Evolutionary conservation across 2,797 vertebrate species (phyloP), one percentile per base, ranked within the genome.

Genomic region (Acropternis orthonyx): DNA sequence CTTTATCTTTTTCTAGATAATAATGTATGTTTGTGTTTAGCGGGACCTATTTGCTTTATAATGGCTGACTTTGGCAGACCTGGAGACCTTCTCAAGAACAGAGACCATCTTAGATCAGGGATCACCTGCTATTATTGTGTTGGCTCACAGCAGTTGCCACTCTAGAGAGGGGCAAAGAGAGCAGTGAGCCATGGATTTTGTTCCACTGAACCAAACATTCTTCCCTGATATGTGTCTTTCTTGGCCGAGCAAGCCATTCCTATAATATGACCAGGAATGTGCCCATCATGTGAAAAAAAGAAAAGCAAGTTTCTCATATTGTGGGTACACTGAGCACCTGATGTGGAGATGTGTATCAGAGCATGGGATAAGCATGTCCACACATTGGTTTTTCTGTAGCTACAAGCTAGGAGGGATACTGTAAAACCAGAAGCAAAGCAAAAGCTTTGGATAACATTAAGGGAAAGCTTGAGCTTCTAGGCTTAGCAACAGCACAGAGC

Each of bases 311-410:
- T 62, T 62, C 30, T 83, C 27, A 13, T 43, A 49, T 5, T 72
- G 34, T 55, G 52, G 44, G 54, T 36, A 44, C 22, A 43, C 26
- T 39, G 74, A 72, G 34, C 48, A 14, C 15, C n/a, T 4, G 30
- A 76, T 36, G 48, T 5, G 0, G 52, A 6, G 14, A 44, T 0
- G 0, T 49, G 32, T 28, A 21, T 39, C 22, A 61, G 4, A 61
- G 30, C 26, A 71, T 61, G 52, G 22, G 43, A 52, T 27, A 79
- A 56, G 24, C 37, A 46, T 46, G 18, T 27, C 39, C 66, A 69
- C n/a, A 48, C 14, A 8, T 26, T 17, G 28, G 6, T 5, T 74
- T 48, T 61, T 32, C 52, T 74, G 21, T 3, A 72, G 43, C 20
- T 76, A 62, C 61, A 59, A 63, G 62, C 28, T 24, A 77, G 84